A percentile compares a stretch with the other conserved stretches of the same genome.
Evolutionary conservation across 2,113 vertebrate genomes (phyloP).

Genomic region (Triplophysa siluroides): DNA sequence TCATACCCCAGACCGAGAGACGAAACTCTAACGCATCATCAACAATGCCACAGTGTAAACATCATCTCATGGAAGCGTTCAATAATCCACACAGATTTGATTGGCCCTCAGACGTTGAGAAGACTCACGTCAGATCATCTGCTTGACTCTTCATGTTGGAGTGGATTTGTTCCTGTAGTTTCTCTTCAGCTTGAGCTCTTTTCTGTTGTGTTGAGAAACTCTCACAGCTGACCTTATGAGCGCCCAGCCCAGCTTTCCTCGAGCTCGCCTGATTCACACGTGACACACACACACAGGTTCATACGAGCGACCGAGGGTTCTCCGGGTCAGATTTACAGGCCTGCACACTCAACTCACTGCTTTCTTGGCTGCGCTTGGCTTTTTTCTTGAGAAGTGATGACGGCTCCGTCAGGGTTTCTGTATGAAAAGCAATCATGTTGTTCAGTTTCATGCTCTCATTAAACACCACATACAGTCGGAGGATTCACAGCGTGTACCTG

Average conservation of each 20-base stretch:
- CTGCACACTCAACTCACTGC: slow-evolving; percentile 49
- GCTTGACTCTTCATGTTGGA: slow-evolving; percentile 59
- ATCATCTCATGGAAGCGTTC: too few relatives aligned
- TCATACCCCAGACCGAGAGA: slow-evolving; percentile 86
- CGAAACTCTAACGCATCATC: slow-evolving; percentile 67
- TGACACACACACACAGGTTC: background rate
- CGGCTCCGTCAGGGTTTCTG: slow-evolving; percentile 56
- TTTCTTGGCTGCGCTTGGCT: slow-evolving; percentile 70
- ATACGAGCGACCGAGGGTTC: background rate
- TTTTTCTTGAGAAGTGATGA: slow-evolving; percentile 75
- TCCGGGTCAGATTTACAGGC: background rate
- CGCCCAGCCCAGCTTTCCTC: slow-evolving; percentile 90
- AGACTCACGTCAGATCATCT: slow-evolving; percentile 81
- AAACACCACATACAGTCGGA: background rate
- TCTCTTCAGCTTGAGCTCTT: slow-evolving; percentile 88
- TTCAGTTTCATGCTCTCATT: too few relatives aligned
- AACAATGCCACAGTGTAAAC: too few relatives aligned
- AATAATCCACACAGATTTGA: too few relatives aligned
- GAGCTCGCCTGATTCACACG: slow-evolving; percentile 75
- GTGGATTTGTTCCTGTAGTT: slow-evolving; percentile 72
- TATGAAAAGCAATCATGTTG: background rate
- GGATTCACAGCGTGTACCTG: slow-evolving; percentile 67
- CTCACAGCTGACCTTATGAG: slow-evolving; percentile 87
- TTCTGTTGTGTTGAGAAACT: slow-evolving; percentile 89
- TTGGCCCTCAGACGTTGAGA: background rate